These are phyloP conservation scores for Aphidius ervi DNA, from an alignment of 1,140 invertebrate genomes.

Conservation along the genomic window DNA sequence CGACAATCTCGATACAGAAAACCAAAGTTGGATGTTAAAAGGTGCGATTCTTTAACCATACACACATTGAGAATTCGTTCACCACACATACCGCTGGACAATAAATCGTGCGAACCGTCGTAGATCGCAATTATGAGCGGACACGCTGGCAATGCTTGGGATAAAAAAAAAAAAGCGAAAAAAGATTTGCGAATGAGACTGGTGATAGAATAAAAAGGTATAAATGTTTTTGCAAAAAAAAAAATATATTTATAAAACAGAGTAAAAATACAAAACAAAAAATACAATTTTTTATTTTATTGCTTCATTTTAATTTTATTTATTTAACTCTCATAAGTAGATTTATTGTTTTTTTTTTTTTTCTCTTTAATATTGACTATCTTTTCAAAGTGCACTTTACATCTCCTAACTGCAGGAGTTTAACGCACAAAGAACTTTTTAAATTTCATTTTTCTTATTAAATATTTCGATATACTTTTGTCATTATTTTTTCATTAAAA, in stretches of 20 bases:
- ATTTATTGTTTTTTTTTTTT: constrained; percentile 10
- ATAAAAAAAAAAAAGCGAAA: constrained; percentile 15
- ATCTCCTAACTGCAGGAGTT: constrained; percentile 29
- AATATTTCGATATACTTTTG: background rate
- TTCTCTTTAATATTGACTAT: background rate
- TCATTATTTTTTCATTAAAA: too few species aligned
- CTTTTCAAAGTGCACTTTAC: constrained; percentile 13
- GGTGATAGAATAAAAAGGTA: background rate
- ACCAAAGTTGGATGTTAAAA: constrained; percentile 14
- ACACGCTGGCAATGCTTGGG: constrained; percentile 6
- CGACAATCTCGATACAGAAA: constrained; percentile 14
- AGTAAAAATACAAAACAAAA: too few species aligned
- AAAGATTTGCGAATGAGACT: constrained; percentile 8
- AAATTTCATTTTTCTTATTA: constrained; percentile 24
- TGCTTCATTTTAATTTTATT: background rate
- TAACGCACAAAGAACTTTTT: constrained; percentile 48
- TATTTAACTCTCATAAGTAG: background rate
- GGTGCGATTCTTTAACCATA: constrained; percentile 13
- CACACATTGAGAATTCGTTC: constrained; percentile 18
- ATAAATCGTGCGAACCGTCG: constrained; percentile 24
- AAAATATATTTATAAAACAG: background rate
- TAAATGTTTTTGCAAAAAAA: constrained; percentile 1
- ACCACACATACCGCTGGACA: constrained; percentile 14
- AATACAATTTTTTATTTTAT: too few species aligned
- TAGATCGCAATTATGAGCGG: constrained; percentile 26